Evolutionary conservation across 1,140 invertebrate species (phyloP), one percentile per base, ranked within the genome.

Genomic region (Metaphire vulgaris): DNA sequence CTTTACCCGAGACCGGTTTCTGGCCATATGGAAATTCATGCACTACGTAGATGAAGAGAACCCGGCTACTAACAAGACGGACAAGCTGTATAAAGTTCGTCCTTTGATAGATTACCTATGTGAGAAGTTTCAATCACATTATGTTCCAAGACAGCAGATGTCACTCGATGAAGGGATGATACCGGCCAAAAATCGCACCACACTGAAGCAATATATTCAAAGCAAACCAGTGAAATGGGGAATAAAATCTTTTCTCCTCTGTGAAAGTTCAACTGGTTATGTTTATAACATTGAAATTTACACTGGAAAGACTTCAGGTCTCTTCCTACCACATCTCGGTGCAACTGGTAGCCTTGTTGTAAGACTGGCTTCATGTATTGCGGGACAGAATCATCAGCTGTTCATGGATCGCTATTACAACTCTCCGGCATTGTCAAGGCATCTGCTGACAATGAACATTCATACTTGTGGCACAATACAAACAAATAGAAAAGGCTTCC

Each of bases 81-180:
- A 72, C 33, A 72, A 72, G 32, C 15, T 72, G 14, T 72, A 72
- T 72, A 72, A 72, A 33, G 33, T 32, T 72, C 26, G 70, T 12
- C 70, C 70, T 6, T 2, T 31, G 32, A n/a, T 72, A 2, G 32
- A 72, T 12, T 32, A 72, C 26, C 6, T 72, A 14, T 31, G n/a
- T 72, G 70, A 6, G 2, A 33, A 56, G 41, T 56, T 56, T 56
- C 41, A 56, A 21, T 21, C 6, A 6, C 21, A 56, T 21, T 56
- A 72, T 26, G 6, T 2, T 15, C 70, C 70, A 32, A 31, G 32
- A 26, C 26, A 72, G 26, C 15, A 15, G 21, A 2, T 31, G 26
- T 72, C 70, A n/a, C 32, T 72, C 12, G 70, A 72, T 34, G 70
- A 72, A 34, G 70, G 70, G 15, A 72, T 72, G 70, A 31, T 72